These are phyloP conservation scores for Heteromormyrus szaboi DNA, from an alignment of 2,797 vertebrate species.

Conservation along the genomic window DNA sequence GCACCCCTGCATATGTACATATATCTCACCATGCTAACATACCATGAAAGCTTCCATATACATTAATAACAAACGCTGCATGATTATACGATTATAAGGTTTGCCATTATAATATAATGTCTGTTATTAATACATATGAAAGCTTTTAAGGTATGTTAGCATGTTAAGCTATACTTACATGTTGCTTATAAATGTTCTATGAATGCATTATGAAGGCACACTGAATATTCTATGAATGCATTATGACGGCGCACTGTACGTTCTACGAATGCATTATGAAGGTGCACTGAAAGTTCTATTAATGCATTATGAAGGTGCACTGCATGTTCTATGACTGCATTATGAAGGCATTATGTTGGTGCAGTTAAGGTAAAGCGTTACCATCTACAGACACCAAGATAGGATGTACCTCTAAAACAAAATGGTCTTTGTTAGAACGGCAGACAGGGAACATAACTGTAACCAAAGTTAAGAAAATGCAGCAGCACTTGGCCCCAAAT, in stretches of 20 bases:
- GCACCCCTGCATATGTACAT: not conserved
- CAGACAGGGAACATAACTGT: not conserved
- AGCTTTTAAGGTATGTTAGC: not conserved
- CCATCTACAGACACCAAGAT: not conserved
- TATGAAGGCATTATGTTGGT: not conserved
- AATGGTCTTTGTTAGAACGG: not conserved
- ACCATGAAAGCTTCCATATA: not conserved
- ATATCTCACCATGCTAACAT: not conserved
- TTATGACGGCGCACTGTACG: not conserved
- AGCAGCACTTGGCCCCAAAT: not conserved
- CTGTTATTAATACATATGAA: not conserved
- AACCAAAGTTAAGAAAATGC: not conserved
- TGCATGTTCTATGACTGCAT: not conserved
- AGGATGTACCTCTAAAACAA: not conserved
- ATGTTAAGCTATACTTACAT: not conserved
- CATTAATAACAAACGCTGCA: not conserved
- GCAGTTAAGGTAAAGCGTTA: not conserved
- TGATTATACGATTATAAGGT: not conserved
- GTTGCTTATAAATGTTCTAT: not conserved
- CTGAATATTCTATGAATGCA: too few species aligned
- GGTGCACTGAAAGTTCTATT: too few species aligned
- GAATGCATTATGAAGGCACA: too few species aligned
- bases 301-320: too few species aligned
- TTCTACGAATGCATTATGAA: too few species aligned
- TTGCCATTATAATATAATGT: not conserved